phyloP scores from a whole-genome alignment of 2,797 vertebrate genomes.

The Sphenopsis melanotis region DNA sequence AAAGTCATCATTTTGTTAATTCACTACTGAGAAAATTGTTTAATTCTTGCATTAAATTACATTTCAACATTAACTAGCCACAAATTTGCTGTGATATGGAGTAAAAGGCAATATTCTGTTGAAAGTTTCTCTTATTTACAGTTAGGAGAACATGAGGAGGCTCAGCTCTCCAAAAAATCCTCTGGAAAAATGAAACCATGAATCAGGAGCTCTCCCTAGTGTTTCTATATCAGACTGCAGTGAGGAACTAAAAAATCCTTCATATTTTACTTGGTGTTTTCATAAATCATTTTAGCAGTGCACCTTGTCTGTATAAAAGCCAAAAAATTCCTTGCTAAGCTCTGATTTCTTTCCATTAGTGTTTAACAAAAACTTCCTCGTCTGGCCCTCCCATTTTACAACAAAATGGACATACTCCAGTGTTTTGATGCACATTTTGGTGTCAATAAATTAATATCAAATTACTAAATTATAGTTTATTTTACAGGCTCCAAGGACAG shows the following conservation, averaged over 20 bases:
- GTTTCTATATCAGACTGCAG: conserved; percentile 13
- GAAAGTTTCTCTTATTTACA: not conserved
- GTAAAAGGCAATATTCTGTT: not conserved
- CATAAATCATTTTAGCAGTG: not conserved
- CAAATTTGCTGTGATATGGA: not conserved
- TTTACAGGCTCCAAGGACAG: not conserved
- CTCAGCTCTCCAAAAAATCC: not conserved
- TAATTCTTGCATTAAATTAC: not conserved
- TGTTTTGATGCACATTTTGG: not conserved
- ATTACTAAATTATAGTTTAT: not conserved
- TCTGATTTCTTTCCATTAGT: not conserved
- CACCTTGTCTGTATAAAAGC: not conserved
- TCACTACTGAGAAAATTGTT: not conserved
- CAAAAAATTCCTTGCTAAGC: not conserved
- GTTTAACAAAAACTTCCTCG: not conserved
- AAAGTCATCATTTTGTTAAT: not conserved
- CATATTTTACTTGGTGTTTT: not conserved
- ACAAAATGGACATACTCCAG: not conserved
- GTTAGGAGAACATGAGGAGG: not conserved
- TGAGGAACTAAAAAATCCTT: not conserved
- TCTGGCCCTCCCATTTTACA: not conserved
- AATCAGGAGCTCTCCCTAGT: conserved; percentile 45
- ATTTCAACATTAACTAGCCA: not conserved
- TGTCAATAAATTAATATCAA: not conserved
- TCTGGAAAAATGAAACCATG: not conserved